Percentiles rank a stretch among this genome's conserved stretches.
Evolutionary conservation across 2,888 invertebrate species (phyloP).

Genomic region (Tetragonisca angustula): DNA sequence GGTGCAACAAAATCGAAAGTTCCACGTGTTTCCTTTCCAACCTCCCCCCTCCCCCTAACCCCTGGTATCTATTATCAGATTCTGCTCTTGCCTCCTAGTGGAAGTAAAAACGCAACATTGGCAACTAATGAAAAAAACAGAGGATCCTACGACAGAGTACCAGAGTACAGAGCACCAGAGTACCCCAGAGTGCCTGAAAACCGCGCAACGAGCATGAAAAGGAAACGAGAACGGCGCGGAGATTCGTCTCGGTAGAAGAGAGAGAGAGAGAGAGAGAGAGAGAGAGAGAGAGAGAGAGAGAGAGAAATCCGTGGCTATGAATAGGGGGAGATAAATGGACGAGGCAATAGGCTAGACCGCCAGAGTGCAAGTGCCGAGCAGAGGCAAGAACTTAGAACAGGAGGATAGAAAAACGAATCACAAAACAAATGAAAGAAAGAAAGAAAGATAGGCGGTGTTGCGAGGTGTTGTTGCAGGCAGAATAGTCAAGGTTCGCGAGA

Average conservation of each 20-base stretch:
- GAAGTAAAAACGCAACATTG: too few relatives aligned
- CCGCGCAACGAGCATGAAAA: conserved; percentile 12
- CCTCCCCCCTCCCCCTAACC: too few relatives aligned
- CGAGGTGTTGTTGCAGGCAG: conserved; percentile 65
- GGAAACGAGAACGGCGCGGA: conserved; percentile 50
- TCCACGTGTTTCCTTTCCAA: too few relatives aligned
- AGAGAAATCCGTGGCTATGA: conserved; percentile 38
- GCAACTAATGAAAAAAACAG: neutral
- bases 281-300: conserved; percentile 8
- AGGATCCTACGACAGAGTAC: conserved; percentile 10
- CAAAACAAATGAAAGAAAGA: neutral
- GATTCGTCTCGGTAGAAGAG: conserved; percentile 36
- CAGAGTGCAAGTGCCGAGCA: conserved; percentile 10
- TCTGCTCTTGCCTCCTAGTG: too few relatives aligned
- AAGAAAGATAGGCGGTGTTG: conserved; percentile 43
- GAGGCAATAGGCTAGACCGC: conserved; percentile 7
- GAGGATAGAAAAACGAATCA: too few relatives aligned
- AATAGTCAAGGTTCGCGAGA: conserved; percentile 77
- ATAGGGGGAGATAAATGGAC: conserved; percentile 53
- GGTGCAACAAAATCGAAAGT: too few relatives aligned
- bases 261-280: neutral
- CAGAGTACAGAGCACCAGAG: too few relatives aligned
- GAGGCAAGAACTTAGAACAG: neutral
- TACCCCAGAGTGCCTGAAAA: conserved; percentile 32
- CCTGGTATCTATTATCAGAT: too few relatives aligned